Conservation (phyloP, 1,140 invertebrate genomes). For the Drosophila tropicalis region DNA sequence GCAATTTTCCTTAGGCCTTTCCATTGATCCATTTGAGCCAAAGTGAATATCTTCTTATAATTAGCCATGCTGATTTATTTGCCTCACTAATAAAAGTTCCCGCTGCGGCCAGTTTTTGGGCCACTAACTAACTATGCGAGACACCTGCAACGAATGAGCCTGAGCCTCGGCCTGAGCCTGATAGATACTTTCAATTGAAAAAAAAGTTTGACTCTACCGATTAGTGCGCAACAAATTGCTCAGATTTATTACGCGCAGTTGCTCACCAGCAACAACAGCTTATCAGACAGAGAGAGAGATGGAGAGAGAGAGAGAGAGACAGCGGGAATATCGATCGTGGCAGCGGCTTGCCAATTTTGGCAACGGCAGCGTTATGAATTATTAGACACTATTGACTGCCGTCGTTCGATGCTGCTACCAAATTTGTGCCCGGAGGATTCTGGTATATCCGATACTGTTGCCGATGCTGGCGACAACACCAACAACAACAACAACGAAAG, state of each 20-base stretch:
- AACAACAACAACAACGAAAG: slow-evolving; percentile 49
- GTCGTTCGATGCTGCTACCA: slow-evolving; percentile 74
- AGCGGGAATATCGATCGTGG: slow-evolving; percentile 5
- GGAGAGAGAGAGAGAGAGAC: slow-evolving; percentile 2
- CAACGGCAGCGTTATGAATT: slow-evolving; percentile 76
- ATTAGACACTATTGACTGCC: slow-evolving; percentile 80
- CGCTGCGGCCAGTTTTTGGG: slow-evolving; percentile 36
- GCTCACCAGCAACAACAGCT: slow-evolving; percentile 3
- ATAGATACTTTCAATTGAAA: slow-evolving; percentile 70
- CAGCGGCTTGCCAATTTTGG: slow-evolving; percentile 70
- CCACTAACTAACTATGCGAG: slow-evolving; percentile 32
- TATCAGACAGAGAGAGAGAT: neutral
- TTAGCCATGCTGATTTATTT: slow-evolving; percentile 58
- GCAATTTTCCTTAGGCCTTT: neutral
- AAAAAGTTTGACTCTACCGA: slow-evolving; percentile 63
- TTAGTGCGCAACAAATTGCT: slow-evolving; percentile 78
- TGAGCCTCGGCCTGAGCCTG: slow-evolving; percentile 27
- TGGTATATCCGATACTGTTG: slow-evolving; percentile 50
- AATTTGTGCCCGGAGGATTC: slow-evolving; percentile 75
- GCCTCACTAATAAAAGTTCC: slow-evolving; percentile 53
- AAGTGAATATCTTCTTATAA: slow-evolving; percentile 37
- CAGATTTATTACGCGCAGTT: slow-evolving; percentile 74
- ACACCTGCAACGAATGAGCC: slow-evolving; percentile 69
- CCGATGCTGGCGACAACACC: slow-evolving; percentile 64
- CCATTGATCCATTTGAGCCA: slow-evolving; percentile 5